These are phyloP conservation scores for Orbicella faveolata DNA, from an alignment of 64 coral and sea anemone species.

Conservation along the genomic window DNA sequence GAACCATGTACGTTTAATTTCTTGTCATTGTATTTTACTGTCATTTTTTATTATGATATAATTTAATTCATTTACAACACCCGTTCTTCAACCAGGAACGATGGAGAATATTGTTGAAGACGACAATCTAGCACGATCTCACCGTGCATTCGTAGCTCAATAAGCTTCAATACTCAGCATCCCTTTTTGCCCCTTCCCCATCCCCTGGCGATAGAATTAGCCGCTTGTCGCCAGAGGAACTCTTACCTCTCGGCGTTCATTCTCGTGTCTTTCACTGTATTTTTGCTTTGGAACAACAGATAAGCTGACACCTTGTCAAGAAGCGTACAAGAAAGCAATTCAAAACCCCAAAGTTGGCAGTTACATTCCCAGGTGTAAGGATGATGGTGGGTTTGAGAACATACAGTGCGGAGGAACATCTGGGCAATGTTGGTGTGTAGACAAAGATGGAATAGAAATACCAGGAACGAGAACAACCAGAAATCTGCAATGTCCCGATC, in stretches of 20 bases:
- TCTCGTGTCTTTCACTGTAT: no score
- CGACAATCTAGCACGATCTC: no score
- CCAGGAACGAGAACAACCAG: conserved; percentile 53
- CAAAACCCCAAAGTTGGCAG: conserved; percentile 32
- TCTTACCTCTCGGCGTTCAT: no score
- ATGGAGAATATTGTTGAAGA: no score
- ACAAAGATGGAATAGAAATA: conserved; percentile 63
- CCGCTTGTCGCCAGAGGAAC: no score
- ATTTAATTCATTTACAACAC: neutral
- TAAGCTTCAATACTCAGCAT: no score
- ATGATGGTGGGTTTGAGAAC: conserved; percentile 55
- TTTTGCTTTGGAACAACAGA: conserved; percentile 11
- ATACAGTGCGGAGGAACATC: conserved; percentile 59
- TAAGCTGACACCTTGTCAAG: conserved; percentile 49
- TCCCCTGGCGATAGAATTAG: no score
- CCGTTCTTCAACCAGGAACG: no score
- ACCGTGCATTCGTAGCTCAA: no score
- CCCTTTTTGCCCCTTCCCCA: no score
- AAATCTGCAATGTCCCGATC: conserved; percentile 54
- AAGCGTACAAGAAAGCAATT: conserved; percentile 49
- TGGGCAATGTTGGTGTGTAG: conserved; percentile 81
- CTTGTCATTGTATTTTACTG: neutral
- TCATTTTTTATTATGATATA: neutral
- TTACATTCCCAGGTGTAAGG: conserved; percentile 52
- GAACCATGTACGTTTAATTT: neutral